A percentile compares a stretch with the other conserved stretches of the same genome.
Conservation (phyloP, 2,888 invertebrate genomes). For the Neoascia interrupta region DNA sequence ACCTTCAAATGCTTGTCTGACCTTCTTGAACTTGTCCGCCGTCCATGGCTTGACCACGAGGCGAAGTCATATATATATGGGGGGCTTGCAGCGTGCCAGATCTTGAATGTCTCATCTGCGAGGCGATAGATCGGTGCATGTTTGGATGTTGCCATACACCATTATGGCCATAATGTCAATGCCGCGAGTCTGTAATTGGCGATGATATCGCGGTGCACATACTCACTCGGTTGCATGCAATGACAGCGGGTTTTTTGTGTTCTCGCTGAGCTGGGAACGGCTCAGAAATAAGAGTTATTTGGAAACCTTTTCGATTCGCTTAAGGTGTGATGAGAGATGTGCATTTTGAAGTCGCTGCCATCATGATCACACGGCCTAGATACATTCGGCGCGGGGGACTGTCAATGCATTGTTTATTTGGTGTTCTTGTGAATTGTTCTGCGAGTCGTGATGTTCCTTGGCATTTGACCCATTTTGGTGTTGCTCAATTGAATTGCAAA, state of each 20-base stretch:
- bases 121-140: conserved; percentile 20
- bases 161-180: conserved; percentile 58
- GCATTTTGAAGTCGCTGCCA: conserved; percentile 39
- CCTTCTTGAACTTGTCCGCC: conserved; percentile 40
- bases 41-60: conserved; percentile 48
- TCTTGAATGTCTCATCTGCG: conserved; percentile 43
- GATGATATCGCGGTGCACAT: conserved; percentile 58
- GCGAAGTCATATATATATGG: conserved; percentile 32
- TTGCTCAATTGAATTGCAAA: conserved; percentile 48
- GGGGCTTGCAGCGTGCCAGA: conserved; percentile 25
- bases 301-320: conserved; percentile 56
- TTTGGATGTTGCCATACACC: conserved; percentile 21
- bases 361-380: conserved; percentile 54
- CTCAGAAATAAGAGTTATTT: conserved; percentile 53
- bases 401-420: conserved; percentile 43
- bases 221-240: conserved; percentile 15
- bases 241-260: conserved; percentile 42
- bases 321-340: conserved; percentile 66
- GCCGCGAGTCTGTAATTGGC: conserved; percentile 56
- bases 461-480: conserved; percentile 63
- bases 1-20: conserved; percentile 2
- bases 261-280: conserved; percentile 55
- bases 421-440: conserved; percentile 56
- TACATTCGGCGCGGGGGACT: conserved; percentile 19
- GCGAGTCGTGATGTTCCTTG: conserved; percentile 67